Base-by-base conservation (phyloP, 30 jellyfish, hydroid and myxozoan species). In the Clytia hemisphaerica region DNA sequence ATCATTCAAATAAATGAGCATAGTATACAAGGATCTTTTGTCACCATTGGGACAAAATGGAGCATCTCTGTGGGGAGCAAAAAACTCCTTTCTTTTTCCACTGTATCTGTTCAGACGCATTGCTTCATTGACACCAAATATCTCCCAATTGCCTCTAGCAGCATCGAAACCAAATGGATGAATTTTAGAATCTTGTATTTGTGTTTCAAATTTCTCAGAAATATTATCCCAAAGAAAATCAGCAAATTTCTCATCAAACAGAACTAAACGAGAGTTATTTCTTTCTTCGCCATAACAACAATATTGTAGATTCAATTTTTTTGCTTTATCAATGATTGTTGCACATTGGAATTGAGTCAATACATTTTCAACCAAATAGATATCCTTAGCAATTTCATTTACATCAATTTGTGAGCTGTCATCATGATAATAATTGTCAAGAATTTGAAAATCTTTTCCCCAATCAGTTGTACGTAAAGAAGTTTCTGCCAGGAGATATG, bases 21-120 rank as follows among this genome's bases (percentile, higher is more conserved):
- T 59, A 5, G 93, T 59, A 12, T 54, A 54, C 7, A 79, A 1
- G 0, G 93, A 79, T 37, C 93, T 67, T 21, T 62, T 72, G 53
- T 79, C 93, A 32, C 93, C 85, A 45, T 45, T 59, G 1, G 93
- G 93, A 63, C 93, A 79, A 55, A 44, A 79, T 48, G 68, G 93
- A 0, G 93, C 71, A 45, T 69, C 85, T 57, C 54, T 70, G 50
- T 67, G 85, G n/a, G 54, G 15, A 2, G 79, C 37, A 67, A 69
- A 79, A 54, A 68, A 50, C 26, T 71, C 73, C 15, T 44, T 33
- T 21, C 45, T 35, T 44, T 12, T 30, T 6, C 53, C 57, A 22
- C 37, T 36, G 26, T 75, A 61, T 35, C 36, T 36, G 54, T 61
- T 75, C 16, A 75, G 15, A 4, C 82, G 29, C 28, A 75, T 29